Percentiles rank a stretch among this genome's conserved stretches.
Evolutionary conservation across 1,140 invertebrate genomes (phyloP).

Genomic region (Pentalonia nigronervosa): DNA sequence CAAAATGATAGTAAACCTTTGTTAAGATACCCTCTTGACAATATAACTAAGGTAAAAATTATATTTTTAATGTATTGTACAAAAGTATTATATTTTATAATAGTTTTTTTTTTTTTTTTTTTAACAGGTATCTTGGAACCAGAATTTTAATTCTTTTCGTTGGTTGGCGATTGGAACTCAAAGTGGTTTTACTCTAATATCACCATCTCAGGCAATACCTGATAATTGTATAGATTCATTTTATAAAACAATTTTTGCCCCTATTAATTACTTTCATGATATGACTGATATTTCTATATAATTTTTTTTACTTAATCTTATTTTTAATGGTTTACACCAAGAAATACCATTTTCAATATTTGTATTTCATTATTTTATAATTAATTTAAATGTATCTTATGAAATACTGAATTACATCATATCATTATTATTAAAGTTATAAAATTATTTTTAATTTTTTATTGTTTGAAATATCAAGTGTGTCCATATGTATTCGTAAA

Average conservation of each 20-base stretch:
- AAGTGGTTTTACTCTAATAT: conserved; percentile 65
- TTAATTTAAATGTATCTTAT: not conserved
- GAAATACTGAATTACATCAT: too few relatives aligned
- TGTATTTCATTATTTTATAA: not conserved
- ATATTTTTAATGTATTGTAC: not conserved
- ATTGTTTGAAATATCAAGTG: too few relatives aligned
- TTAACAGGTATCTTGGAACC: conserved; percentile 65
- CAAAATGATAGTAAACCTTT: conserved; percentile 15
- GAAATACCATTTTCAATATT: not conserved
- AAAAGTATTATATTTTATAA: conserved; percentile 25
- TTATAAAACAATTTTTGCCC: not conserved
- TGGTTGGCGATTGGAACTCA: conserved; percentile 65
- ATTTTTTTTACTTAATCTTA: not conserved
- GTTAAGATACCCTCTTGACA: conserved; percentile 51
- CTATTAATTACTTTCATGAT: not conserved
- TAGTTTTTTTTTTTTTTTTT: conserved; percentile 58
- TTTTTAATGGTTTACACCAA: not conserved
- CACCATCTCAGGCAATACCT: conserved; percentile 17
- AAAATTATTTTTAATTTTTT: too few relatives aligned
- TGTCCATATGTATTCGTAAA: too few relatives aligned
- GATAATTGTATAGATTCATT: conserved; percentile 33
- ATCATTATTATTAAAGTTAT: too few relatives aligned
- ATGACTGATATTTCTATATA: not conserved
- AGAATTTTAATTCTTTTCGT: conserved; percentile 65
- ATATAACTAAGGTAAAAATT: conserved; percentile 43